Base-by-base conservation (phyloP, 2,113 vertebrate genomes). In the Octodon degus region DNA sequence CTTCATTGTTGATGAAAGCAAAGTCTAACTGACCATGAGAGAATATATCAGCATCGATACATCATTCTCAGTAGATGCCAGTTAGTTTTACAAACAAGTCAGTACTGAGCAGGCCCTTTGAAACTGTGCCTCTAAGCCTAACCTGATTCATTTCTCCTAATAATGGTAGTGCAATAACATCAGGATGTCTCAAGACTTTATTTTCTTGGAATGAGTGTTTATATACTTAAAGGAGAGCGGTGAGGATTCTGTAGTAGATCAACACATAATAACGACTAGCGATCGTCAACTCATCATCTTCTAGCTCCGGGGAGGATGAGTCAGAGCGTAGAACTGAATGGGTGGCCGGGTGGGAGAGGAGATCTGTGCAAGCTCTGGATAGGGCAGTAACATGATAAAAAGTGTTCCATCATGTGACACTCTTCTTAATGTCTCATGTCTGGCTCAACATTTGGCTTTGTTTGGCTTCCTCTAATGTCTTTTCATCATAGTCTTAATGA, bases 401-500 rank as follows among this genome's bases (percentile, higher is more conserved):
- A 67, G 7, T 2, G 0, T 34, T 47, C 60, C 8, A 1, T 55
- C 32, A 4, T 40, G 34, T 80, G 72, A 74, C 50, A 58, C 5
- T 53, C 63, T 86, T 34, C 47, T 76, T 86, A 37, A n/a, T 10
- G 22, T 81, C 82, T 82, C 11, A 1, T 20, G 43, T 60, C 50
- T 43, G 55, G 17, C 58, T 94, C 37, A 72, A 32, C 63, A 12
- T 85, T 79, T n/a, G 58, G 30, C 40, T 95, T 70, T 91, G 30
- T 89, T 90, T 58, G 90, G 32, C 27, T 93, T 72, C 47, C 40
- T 86, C 27, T 95, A 72, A 65, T 88, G 68, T 86, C 50, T 63
- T 90, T 79, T 62, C n/a, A 68, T 91, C 65, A 80, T 19, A 20
- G 10, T 67, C 37, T 67, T 82, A 96, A 86, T 94, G 93, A 80